Conservation (phyloP, 2,113 vertebrate species). For the Leptocoma aspasia region DNA sequence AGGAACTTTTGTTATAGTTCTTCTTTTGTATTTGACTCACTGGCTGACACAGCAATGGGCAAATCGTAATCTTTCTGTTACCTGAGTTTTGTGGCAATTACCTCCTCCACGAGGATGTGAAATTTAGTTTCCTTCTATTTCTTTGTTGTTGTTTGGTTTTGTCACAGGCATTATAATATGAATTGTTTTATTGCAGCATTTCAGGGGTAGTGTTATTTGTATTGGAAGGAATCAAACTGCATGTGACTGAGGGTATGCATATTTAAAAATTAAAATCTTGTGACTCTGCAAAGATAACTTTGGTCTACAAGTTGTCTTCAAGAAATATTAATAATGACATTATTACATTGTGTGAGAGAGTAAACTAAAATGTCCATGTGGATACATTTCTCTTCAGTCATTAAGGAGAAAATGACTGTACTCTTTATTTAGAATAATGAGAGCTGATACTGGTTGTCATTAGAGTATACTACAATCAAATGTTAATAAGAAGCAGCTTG, state of each 20-base stretch:
- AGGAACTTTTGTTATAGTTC: neutral
- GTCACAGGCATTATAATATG: neutral
- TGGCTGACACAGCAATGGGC: neutral
- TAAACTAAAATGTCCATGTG: slow-evolving; percentile 34
- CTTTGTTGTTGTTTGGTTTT: neutral
- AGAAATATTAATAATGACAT: slow-evolving; percentile 34
- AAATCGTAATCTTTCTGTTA: neutral
- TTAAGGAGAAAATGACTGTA: slow-evolving; percentile 60
- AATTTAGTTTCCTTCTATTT: neutral
- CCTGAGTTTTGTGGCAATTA: neutral
- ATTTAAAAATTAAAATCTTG: neutral
- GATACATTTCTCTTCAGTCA: slow-evolving; percentile 44
- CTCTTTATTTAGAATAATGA: slow-evolving; percentile 65
- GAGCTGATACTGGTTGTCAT: slow-evolving; percentile 2
- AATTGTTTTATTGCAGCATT: neutral
- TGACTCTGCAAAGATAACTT: neutral
- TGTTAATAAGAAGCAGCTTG: slow-evolving; percentile 41
- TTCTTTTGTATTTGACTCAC: neutral
- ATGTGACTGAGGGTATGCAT: neutral
- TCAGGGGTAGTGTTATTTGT: neutral
- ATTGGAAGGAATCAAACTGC: neutral
- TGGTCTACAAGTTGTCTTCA: neutral
- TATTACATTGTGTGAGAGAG: slow-evolving; percentile 26
- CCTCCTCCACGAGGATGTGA: neutral
- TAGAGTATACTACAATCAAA: slow-evolving; percentile 23